Base-by-base conservation (phyloP, 1,140 invertebrate species). In the Ceratosolen solmsi region DNA sequence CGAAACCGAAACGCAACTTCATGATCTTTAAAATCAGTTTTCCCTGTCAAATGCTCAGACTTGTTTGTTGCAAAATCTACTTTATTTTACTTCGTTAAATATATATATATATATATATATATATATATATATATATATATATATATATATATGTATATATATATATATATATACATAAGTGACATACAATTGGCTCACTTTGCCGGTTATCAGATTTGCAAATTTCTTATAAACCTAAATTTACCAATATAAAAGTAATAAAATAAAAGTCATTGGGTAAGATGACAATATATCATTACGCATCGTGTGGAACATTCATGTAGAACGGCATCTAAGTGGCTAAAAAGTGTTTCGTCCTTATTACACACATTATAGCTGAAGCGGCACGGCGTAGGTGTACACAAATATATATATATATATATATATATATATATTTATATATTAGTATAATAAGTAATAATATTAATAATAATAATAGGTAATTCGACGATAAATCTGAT, bases 181-280 rank as follows among this genome's bases (percentile, higher is more conserved):
- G 49, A n/a, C 58, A 63, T 9, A 38, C 27, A 38, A 11, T 65
- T 56, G 46, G 73, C 41, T 72, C 30, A 46, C 70, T 17, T 70
- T 68, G 72, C 78, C 49, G n/a, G 46, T 54, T 36, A 27, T 82
- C 46, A 79, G 79, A 83, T 80, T 72, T 74, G 22, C 77, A 68
- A 84, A 84, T 78, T 27, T 79, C 63, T 85, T 85, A 80, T 74
- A 83, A 83, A n/a, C 68, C 79, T 86, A 83, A 85, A 60, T 79
- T 80, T 73, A 51, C 38, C 25, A 82, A 83, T 84, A 77, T 58
- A 36, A 82, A 51, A 25, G 49, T 54, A 71, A 74, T 83, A 80
- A 81, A 63, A 84, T 71, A 33, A 75, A 65, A 87, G 87, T 87
- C 88, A 89, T 87, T 87, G 86, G 88, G 88, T 88, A 89, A 88